Base-by-base conservation (phyloP, 2,797 vertebrate species). In the Enteromius treurensis region DNA sequence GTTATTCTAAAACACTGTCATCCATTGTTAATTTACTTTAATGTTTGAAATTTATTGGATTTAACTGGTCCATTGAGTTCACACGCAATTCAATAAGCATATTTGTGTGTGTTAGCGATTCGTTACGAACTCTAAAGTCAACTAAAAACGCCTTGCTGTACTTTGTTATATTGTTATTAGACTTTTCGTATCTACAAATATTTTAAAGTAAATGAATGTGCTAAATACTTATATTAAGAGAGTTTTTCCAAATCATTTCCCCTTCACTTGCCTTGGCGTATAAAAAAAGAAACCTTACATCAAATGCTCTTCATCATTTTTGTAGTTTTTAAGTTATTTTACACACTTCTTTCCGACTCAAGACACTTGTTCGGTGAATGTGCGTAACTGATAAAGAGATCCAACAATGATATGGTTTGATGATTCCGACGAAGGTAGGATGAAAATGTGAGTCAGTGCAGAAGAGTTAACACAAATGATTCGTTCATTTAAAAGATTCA, bases 401-500 rank as follows among this genome's bases (percentile, higher is more conserved):
- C 21, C 53, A 58, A 55, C 10, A 55, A 55, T n/a, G 8, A 10
- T n/a, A 55, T n/a, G 21, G 53, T 55, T n/a, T 55, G 19, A 55
- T 55, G 21, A 55, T 58, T 23, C 23, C 53, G 23, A 55, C 3
- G 21, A 55, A 23, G n/a, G n/a, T 55, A n/a, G 53, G 53, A 11
- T 55, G 21, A 55, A 55, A n/a, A 4, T 11, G 9, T 58, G n/a
- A 23, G 8, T n/a, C 21, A 11, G n/a, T n/a, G 53, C 26, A 47
- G 17, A 8, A 51, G 17, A 73, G 70, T 51, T 10, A 23, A 75
- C 73, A n/a, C n/a, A 21, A 58, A 60, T n/a, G 34, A 60, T 23
- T 76, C 80, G 11, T 34, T 34, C 67, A 15, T 21, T 53, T n/a
- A n/a, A 21, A 74, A 51, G 29, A 74, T 74, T 74, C 71, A 34